Evolutionary conservation across 1,140 invertebrate genomes (phyloP).

Genomic region (Antheraea mylitta): DNA sequence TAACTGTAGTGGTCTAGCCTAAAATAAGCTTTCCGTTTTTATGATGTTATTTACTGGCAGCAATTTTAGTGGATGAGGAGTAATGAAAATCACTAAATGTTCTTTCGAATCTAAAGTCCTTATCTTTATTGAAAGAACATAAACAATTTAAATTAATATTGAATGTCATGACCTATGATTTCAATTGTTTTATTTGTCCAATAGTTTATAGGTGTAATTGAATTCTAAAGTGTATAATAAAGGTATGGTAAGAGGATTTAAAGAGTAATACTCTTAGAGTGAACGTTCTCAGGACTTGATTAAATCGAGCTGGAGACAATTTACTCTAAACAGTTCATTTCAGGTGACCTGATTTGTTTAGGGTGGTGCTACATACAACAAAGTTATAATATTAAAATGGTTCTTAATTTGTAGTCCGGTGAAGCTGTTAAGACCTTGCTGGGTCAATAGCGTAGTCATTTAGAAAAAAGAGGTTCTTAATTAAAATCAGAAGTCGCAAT

Average conservation of each 20-base stretch:
- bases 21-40: too few relatives aligned
- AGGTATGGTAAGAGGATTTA: neutral
- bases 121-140: too few relatives aligned
- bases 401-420: neutral
- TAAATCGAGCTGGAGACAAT: constrained; percentile 15
- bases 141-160: too few relatives aligned
- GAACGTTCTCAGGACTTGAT: constrained; percentile 8
- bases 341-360: constrained; percentile 18
- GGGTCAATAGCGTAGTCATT: too few relatives aligned
- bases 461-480: too few relatives aligned
- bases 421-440: too few relatives aligned
- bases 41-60: too few relatives aligned
- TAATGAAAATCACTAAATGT: too few relatives aligned
- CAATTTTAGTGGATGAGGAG: too few relatives aligned
- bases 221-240: neutral
- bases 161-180: neutral
- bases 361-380: neutral
- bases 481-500: too few relatives aligned
- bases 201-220: neutral
- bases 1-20: too few relatives aligned
- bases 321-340: constrained; percentile 17
- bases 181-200: neutral
- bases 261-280: constrained; percentile 10
- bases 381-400: neutral
- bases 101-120: too few relatives aligned